phyloP scores from a whole-genome alignment of 1,140 invertebrate genomes.

The Drosophila leontia region DNA sequence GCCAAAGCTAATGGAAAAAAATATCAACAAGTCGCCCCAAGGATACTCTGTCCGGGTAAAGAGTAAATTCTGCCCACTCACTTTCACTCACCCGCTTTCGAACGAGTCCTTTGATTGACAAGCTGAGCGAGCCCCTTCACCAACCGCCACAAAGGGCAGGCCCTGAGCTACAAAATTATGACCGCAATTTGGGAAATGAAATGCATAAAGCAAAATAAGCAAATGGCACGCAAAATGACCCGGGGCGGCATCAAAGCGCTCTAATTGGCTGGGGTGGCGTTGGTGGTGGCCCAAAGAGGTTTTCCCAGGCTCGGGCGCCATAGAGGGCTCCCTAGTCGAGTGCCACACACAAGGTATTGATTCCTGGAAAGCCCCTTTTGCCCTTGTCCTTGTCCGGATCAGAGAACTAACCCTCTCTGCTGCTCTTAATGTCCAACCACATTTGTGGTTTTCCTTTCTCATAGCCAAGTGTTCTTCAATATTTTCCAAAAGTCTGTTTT shows the following conservation, averaged over 20 bases:
- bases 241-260: constrained; percentile 53
- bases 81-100: not conserved
- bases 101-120: constrained; percentile 10
- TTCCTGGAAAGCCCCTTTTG: not conserved
- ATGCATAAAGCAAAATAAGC: constrained; percentile 55
- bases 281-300: not conserved
- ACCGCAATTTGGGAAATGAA: constrained; percentile 56
- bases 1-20: not conserved
- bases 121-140: not conserved
- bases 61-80: not conserved
- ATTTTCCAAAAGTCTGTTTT: not conserved
- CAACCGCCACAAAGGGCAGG: constrained; percentile 15
- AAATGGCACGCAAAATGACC: constrained; percentile 56
- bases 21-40: not conserved
- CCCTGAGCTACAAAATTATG: constrained; percentile 49
- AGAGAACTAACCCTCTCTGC: not conserved
- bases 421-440: not conserved
- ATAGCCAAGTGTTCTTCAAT: not conserved
- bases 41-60: constrained; percentile 5
- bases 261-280: constrained; percentile 25
- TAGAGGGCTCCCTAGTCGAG: too few relatives aligned
- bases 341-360: not conserved
- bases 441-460: not conserved
- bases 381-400: not conserved
- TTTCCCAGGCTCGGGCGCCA: not conserved